These are phyloP conservation scores for Elysia crispata DNA, from an alignment of 2,888 invertebrate species.

Conservation along the genomic window DNA sequence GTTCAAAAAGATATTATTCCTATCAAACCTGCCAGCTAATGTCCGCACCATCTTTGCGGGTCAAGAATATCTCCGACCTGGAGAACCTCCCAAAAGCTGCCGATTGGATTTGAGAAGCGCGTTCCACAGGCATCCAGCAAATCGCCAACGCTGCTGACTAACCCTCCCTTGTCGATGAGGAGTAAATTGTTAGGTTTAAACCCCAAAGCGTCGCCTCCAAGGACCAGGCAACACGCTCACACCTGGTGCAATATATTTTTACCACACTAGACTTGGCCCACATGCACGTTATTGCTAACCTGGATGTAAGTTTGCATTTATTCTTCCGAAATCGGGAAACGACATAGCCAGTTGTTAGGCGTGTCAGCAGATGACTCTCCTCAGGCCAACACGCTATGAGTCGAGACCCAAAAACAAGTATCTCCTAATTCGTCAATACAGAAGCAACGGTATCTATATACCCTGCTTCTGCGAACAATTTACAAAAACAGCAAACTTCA, in stretches of 20 bases:
- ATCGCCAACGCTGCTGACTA: neutral
- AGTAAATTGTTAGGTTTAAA: neutral
- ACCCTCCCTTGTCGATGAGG: neutral
- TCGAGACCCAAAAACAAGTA: neutral
- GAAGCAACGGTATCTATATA: conserved; percentile 28
- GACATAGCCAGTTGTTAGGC: neutral
- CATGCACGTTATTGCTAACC: conserved; percentile 26
- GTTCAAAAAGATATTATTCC: neutral
- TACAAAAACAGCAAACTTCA: neutral
- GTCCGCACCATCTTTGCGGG: neutral
- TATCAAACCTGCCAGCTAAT: neutral
- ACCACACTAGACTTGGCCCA: neutral
- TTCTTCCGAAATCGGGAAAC: neutral
- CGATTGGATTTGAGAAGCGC: neutral
- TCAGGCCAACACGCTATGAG: neutral
- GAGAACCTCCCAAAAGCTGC: neutral
- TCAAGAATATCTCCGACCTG: neutral
- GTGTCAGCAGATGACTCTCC: neutral
- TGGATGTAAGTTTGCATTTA: conserved; percentile 19
- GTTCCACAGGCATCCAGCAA: neutral
- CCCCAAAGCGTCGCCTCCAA: neutral
- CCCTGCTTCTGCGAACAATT: conserved; percentile 6
- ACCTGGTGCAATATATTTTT: neutral
- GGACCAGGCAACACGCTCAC: too few relatives aligned
- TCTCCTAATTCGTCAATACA: neutral